Evolutionary conservation across 2,888 invertebrate species (phyloP), one percentile per base, ranked within the genome.

Genomic region (Tryphoninae sp.): DNA sequence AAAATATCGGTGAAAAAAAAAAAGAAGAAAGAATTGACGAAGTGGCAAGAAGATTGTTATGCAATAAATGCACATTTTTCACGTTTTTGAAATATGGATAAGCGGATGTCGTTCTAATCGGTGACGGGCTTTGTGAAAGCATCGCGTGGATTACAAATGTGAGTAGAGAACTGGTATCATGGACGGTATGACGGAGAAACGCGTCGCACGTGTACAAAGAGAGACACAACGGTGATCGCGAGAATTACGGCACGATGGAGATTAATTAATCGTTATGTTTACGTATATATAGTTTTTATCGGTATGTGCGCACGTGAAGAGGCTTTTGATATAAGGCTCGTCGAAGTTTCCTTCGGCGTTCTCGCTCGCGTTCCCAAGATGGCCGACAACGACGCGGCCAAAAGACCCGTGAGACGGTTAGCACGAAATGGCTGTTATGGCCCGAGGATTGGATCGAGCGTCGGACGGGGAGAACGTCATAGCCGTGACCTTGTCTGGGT

Each of bases 401-500:
- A 49, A 71, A 80, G 80, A 40, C 65, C 59, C 53, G 55, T 59
- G 55, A 80, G 77, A 71, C 62, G 73, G 59, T 45, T 23, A 49
- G 33, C 68, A 64, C 65, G 53, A 16, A 62, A 53, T 26, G 76
- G 62, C 64, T n/a, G 78, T 26, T 45, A 19, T 51, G 51, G 58
- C 53, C 26, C 61, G 62, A 61, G 53, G n/a, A 22, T n/a, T 23
- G 53, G 23, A 65, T 33, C 67, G 78, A 62, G 69, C 59, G 75
- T 78, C 68, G 82, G 64, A 64, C 62, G 77, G 84, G 85, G 86
- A 86, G 88, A 86, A 83, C 87, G 88, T 87, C 89, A 89, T 87
- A 91, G 88, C 90, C 91, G 89, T 91, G 91, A 91, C 91, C 91
- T 91, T 91, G 91, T 91, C 91, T 90, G 89, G 53, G 88, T 88